Percentiles rank a stretch among this genome's conserved stretches.
These are phyloP conservation scores for Sthenelais limicola DNA, from an alignment of 2,888 invertebrate genomes.

Conservation along the genomic window DNA sequence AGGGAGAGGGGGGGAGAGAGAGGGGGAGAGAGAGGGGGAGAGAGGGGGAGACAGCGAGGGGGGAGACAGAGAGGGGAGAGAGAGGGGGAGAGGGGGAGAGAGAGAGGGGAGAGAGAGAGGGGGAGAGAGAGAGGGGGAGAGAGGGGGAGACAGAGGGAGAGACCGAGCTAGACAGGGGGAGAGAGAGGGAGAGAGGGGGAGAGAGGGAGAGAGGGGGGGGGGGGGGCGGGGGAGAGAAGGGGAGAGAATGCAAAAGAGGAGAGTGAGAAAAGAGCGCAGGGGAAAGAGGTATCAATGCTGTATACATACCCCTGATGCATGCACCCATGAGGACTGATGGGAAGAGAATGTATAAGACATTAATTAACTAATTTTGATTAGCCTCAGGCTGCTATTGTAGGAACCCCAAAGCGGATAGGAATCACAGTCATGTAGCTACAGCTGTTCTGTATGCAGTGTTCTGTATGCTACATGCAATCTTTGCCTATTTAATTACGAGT, in stretches of 20 bases:
- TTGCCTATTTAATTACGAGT: no score
- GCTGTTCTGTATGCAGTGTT: no score
- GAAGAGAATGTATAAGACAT: no score
- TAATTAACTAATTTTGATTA: no score
- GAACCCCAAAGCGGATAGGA: no score
- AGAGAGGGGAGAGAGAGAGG: not conserved
- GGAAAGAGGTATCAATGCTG: no score
- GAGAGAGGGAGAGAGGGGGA: not conserved
- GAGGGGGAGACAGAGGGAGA: not conserved
- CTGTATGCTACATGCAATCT: no score
- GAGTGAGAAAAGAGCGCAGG: not conserved
- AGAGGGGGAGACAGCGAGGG: not conserved
- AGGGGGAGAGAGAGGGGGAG: slow-evolving; percentile 6
- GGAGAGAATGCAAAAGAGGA: not conserved
- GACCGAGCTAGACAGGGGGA: not conserved
- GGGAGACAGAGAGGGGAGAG: not conserved
- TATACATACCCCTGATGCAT: no score
- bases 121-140: not conserved
- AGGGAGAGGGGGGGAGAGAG: not conserved
- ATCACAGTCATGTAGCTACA: no score
- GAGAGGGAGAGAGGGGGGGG: not conserved
- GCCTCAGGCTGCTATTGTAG: no score
- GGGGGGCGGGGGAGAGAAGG: not conserved
- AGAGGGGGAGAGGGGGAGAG: not conserved
- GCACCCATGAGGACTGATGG: no score